phyloP scores from a whole-genome alignment of 2,113 vertebrate species.

The Rynchops niger region DNA sequence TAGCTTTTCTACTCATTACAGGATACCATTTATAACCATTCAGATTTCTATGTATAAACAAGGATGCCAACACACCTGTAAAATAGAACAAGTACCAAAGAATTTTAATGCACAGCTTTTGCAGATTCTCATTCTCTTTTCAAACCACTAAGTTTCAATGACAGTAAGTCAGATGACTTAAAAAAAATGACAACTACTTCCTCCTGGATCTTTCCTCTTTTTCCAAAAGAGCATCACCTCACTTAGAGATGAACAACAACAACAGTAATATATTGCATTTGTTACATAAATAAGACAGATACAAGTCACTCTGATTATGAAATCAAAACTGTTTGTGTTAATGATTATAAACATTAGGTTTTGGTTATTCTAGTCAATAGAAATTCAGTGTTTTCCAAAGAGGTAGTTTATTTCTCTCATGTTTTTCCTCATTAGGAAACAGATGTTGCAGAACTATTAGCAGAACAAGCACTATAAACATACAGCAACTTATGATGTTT shows the following conservation, averaged over 20 bases:
- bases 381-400: constrained; percentile 11
- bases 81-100: background rate
- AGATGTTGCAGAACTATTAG: constrained; percentile 1
- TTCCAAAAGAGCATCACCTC: background rate
- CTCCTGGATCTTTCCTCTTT: background rate
- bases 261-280: background rate
- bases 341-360: background rate
- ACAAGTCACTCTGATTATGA: background rate
- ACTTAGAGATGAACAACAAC: background rate
- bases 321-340: background rate
- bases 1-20: background rate
- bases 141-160: background rate
- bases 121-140: background rate
- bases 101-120: background rate
- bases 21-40: background rate
- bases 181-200: background rate
- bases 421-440: constrained; percentile 13
- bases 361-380: background rate
- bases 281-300: background rate
- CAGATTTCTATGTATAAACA: background rate
- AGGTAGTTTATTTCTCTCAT: background rate
- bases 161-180: background rate
- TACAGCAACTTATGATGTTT: background rate
- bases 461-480: background rate
- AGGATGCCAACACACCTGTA: background rate